A percentile compares a stretch with the other conserved stretches of the same genome.
Evolutionary conservation across 1,140 invertebrate genomes (phyloP).

Genomic region (Dinoponera quadriceps): DNA sequence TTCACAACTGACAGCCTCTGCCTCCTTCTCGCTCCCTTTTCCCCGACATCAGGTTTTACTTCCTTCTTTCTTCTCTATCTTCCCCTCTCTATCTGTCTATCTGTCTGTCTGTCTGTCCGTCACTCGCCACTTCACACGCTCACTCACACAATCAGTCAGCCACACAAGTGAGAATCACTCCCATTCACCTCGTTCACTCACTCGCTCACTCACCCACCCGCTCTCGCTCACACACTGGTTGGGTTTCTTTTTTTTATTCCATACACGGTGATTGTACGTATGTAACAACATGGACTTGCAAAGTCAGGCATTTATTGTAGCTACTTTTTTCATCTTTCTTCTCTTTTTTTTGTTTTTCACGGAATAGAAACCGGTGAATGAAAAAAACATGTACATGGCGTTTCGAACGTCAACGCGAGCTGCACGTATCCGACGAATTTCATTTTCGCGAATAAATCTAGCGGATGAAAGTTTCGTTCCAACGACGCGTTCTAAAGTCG

Average conservation of each 20-base stretch:
- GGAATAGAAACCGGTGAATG: background rate
- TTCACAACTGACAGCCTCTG: conserved; percentile 31
- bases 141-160: conserved; percentile 72
- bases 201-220: conserved; percentile 68
- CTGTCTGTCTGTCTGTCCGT: conserved; percentile 75
- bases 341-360: conserved; percentile 3
- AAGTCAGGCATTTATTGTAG: conserved; percentile 38
- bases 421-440: background rate
- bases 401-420: background rate
- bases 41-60: conserved; percentile 53
- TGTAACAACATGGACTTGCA: conserved; percentile 61
- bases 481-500: too few species aligned
- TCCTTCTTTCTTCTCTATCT: conserved; percentile 65
- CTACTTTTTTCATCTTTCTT: background rate
- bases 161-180: conserved; percentile 62
- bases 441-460: background rate
- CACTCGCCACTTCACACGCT: conserved; percentile 74
- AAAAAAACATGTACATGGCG: background rate
- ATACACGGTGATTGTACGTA: conserved; percentile 63
- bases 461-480: background rate
- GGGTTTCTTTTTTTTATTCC: conserved; percentile 61
- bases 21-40: conserved; percentile 31
- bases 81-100: conserved; percentile 62
- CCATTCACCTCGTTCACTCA: conserved; percentile 69
- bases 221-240: conserved; percentile 69